Evolutionary conservation across 1,140 invertebrate genomes (phyloP).

Genomic region (Plodia interpunctella): DNA sequence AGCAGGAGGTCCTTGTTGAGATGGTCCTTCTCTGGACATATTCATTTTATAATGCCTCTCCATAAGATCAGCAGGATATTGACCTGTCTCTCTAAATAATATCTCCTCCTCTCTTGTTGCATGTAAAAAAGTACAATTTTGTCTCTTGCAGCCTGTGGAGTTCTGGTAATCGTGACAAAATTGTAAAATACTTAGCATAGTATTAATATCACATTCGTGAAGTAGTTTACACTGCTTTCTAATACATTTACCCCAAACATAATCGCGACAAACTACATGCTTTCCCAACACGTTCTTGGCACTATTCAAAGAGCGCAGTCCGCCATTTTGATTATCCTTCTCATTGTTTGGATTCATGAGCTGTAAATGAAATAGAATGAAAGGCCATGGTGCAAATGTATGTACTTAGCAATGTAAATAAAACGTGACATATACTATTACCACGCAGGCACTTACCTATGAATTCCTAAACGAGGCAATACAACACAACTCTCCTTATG

Average conservation of each 20-base stretch:
- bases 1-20: neutral
- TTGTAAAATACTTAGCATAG: conserved; percentile 8
- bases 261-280: conserved; percentile 10
- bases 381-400: too few relatives aligned
- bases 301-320: neutral
- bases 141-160: neutral
- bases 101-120: conserved; percentile 11
- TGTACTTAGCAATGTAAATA: conserved; percentile 1
- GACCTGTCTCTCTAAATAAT: neutral
- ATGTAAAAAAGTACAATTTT: conserved; percentile 11
- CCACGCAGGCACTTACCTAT: neutral
- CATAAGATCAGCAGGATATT: neutral
- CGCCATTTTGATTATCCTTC: conserved; percentile 5
- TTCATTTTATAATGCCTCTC: neutral
- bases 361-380: conserved; percentile 3
- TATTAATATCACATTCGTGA: neutral
- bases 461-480: too few relatives aligned
- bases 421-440: neutral
- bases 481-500: too few relatives aligned
- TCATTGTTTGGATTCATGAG: conserved; percentile 8
- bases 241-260: conserved; percentile 12
- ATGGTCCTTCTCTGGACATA: neutral
- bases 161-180: conserved; percentile 16
- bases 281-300: neutral
- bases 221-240: neutral